These are phyloP conservation scores for Notarius lentiginosus DNA, from an alignment of 2,113 vertebrate species.

Conservation along the genomic window DNA sequence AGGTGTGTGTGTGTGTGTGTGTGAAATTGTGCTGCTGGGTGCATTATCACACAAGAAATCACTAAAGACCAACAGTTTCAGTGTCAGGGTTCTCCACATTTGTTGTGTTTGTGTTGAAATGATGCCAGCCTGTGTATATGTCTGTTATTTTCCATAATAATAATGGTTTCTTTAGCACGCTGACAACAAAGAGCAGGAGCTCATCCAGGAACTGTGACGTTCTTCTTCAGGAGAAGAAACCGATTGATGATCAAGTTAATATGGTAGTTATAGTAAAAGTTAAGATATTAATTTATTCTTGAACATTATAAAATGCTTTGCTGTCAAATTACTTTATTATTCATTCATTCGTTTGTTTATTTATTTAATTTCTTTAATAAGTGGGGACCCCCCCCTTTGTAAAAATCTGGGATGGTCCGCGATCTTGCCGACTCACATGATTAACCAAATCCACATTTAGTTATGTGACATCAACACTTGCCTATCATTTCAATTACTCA, in stretches of 20 bases:
- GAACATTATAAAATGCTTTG: background rate
- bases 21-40: no score
- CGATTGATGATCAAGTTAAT: background rate
- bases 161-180: no score
- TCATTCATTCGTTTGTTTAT: no score
- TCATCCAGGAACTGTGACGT: background rate
- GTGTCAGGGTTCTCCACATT: background rate
- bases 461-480: background rate
- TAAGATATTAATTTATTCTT: background rate
- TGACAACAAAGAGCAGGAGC: background rate
- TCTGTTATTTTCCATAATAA: background rate
- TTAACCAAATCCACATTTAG: background rate
- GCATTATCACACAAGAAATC: background rate
- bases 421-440: background rate
- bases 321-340: no score
- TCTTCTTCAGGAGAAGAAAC: background rate
- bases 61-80: background rate
- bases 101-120: background rate
- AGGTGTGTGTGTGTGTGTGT: no score
- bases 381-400: no score
- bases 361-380: no score
- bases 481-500: background rate
- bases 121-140: background rate
- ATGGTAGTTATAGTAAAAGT: background rate
- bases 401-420: no score